Percentiles rank a stretch among this genome's conserved stretches.
These are phyloP conservation scores for Psittacula cyanocephala DNA, from an alignment of 2,113 vertebrate genomes.

Conservation along the genomic window DNA sequence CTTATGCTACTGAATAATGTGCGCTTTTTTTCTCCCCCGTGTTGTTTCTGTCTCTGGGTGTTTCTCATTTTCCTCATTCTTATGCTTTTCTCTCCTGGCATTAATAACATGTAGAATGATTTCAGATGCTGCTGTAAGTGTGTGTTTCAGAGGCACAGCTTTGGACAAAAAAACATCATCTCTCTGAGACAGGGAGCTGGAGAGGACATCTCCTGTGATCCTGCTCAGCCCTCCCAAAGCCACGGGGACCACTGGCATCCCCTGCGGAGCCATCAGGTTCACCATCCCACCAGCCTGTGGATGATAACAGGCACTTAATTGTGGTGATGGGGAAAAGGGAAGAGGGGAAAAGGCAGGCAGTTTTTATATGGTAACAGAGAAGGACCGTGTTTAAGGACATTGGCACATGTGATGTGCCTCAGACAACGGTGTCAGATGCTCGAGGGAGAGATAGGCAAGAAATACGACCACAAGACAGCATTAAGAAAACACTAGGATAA, in stretches of 20 bases:
- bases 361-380: neutral
- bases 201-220: neutral
- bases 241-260: neutral
- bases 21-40: neutral
- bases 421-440: neutral
- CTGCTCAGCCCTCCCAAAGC: fast-evolving
- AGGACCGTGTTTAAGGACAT: neutral
- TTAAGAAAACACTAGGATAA: neutral
- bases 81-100: neutral
- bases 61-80: neutral
- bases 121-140: neutral
- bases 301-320: neutral
- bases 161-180: neutral
- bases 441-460: neutral
- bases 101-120: neutral
- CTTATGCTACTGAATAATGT: neutral
- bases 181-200: neutral
- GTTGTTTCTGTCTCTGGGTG: slow-evolving; percentile 18
- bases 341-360: neutral
- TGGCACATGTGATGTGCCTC: neutral
- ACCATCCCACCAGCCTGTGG: fast-evolving
- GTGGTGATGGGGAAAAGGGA: neutral
- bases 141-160: neutral
- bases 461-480: fast-evolving
- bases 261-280: neutral